A percentile compares a stretch with the other conserved stretches of the same genome.
Evolutionary conservation across 2,888 invertebrate species (phyloP).

Genomic region (Diloba caeruleocephala): DNA sequence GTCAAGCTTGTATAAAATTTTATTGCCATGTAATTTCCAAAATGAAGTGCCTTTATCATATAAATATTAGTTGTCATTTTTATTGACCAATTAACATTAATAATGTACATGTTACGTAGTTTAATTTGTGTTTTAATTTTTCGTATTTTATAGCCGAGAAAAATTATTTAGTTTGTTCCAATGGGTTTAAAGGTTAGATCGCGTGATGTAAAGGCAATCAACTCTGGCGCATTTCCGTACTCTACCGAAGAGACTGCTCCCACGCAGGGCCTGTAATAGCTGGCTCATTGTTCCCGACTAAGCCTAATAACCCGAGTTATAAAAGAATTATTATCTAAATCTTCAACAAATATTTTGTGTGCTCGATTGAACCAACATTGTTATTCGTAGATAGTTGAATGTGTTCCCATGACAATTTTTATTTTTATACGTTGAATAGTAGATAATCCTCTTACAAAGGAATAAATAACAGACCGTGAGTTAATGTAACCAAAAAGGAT

Average conservation of each 20-base stretch:
- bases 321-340: constrained; percentile 40
- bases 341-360: constrained; percentile 21
- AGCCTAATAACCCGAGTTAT: constrained; percentile 41
- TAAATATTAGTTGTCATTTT: constrained; percentile 48
- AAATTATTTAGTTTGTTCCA: constrained; percentile 10
- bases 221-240: constrained; percentile 48
- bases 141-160: constrained; percentile 13
- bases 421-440: constrained; percentile 16
- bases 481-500: constrained; percentile 75
- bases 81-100: constrained; percentile 42
- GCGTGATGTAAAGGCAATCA: constrained; percentile 45
- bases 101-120: constrained; percentile 16
- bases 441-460: constrained; percentile 48
- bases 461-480: constrained; percentile 62
- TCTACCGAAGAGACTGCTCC: constrained; percentile 41
- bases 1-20: constrained; percentile 21
- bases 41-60: constrained; percentile 32
- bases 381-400: constrained; percentile 16
- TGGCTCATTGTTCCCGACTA: constrained; percentile 57
- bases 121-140: constrained; percentile 30
- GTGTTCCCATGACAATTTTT: constrained; percentile 15
- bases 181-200: constrained; percentile 27
- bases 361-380: neutral
- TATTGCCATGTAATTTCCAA: constrained; percentile 37
- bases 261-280: constrained; percentile 56